These are phyloP conservation scores for Oreotrochilus melanogaster DNA, from an alignment of 2,113 vertebrate species.

Conservation along the genomic window DNA sequence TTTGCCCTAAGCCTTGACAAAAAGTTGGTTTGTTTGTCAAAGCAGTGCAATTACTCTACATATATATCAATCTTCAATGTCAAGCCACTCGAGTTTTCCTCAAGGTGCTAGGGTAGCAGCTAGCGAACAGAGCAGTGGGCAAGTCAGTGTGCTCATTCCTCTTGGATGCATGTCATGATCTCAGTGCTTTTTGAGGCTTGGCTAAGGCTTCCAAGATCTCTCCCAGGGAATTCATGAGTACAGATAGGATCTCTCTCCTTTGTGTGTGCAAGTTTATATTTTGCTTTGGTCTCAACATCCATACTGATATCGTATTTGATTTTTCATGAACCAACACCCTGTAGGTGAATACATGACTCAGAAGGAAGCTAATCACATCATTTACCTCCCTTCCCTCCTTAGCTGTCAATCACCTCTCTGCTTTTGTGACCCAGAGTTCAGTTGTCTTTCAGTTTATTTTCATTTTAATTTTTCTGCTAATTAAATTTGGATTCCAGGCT, in stretches of 20 bases:
- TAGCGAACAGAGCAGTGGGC: not conserved
- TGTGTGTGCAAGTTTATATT: constrained; percentile 39
- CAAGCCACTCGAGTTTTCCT: not conserved
- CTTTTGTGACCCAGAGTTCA: constrained; percentile 17
- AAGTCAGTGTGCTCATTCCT: not conserved
- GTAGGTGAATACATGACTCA: not conserved
- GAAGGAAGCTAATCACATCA: not conserved
- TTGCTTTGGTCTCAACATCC: constrained; percentile 26
- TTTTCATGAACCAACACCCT: not conserved
- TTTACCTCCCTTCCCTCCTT: not conserved
- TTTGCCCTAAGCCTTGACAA: not conserved
- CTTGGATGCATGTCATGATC: constrained; percentile 44
- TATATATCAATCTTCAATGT: not conserved
- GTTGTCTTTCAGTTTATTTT: constrained; percentile 31
- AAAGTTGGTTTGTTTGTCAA: constrained; percentile 1
- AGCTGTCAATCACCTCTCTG: constrained; percentile 7
- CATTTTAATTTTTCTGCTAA: constrained; percentile 36
- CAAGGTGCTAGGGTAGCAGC: not conserved
- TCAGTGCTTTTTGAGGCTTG: constrained; percentile 36
- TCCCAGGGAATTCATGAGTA: constrained; percentile 31
- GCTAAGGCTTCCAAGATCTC: not conserved
- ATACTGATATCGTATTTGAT: constrained; percentile 24
- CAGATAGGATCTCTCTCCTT: constrained; percentile 27
- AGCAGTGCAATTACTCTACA: not conserved
- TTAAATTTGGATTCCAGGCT: constrained; percentile 48